Conservation (phyloP, 2,888 invertebrate genomes). For the Noctuana brunneofusca region DNA sequence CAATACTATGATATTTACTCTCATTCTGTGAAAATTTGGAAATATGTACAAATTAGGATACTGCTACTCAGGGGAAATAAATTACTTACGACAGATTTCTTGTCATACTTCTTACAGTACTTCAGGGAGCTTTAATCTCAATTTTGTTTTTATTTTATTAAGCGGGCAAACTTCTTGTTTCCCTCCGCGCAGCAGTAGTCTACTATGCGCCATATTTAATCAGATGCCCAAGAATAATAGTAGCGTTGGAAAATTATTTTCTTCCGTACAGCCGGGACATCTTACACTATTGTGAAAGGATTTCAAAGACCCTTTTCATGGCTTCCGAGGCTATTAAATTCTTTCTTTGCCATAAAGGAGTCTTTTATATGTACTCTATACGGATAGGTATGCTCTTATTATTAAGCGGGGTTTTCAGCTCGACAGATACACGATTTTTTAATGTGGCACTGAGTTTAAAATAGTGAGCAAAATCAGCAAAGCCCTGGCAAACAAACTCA, state of each 20-base stretch:
- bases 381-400: slow-evolving; percentile 23
- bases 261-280: slow-evolving; percentile 59
- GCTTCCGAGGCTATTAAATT: slow-evolving; percentile 59
- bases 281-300: slow-evolving; percentile 74
- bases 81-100: too few relatives aligned
- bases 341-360: slow-evolving; percentile 42
- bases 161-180: neutral
- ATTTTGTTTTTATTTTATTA: neutral
- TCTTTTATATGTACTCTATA: slow-evolving; percentile 37
- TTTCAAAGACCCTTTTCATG: slow-evolving; percentile 62
- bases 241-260: slow-evolving; percentile 72
- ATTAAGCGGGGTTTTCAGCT: slow-evolving; percentile 10
- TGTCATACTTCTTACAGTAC: too few relatives aligned
- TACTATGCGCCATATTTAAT: slow-evolving; percentile 53
- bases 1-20: slow-evolving; percentile 25
- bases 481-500: neutral
- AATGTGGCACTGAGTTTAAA: neutral
- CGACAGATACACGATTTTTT: neutral
- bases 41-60: too few relatives aligned
- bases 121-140: neutral
- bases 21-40: neutral
- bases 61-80: too few relatives aligned
- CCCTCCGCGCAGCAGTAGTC: slow-evolving; percentile 10
- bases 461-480: too few relatives aligned
- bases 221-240: slow-evolving; percentile 60